Base-by-base conservation (phyloP, 1,140 invertebrate species). In the Planococcus citri region DNA sequence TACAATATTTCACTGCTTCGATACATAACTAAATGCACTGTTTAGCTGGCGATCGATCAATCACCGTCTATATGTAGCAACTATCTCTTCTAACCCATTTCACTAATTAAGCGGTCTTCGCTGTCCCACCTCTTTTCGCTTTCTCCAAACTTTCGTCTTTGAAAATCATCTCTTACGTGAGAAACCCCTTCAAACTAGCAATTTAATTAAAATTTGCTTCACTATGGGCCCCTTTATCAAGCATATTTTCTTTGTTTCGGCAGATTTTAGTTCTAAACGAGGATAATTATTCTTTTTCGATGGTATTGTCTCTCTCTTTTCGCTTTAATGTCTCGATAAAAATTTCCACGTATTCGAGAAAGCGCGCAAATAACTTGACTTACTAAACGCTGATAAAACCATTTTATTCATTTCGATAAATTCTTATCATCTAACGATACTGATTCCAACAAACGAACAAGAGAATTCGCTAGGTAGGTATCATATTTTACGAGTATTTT, bases 131-230 rank as follows among this genome's bases (percentile, higher is more conserved):
- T 20, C 41, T 51, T 51, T 51, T 51, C 17, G 17, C 41, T 51
- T 51, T 51, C n/a, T 3, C n/a, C 17, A 17, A 51, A 51, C 41
- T 51, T 51, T 51, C 17, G 41, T n/a, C 41, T 51, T 51, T 51
- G 41, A 51, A 51, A 51, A 51, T n/a, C 41, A 33, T 33, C 29
- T 33, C 29, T 12, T 33, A 51, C 41, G 41, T 20, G 41, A 14
- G 12, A 51, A n/a, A 51, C 41, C 41, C 41, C 41, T 14, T 51
- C 29, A 33, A 33, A 51, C 41, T 51, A 20, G 41, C 41, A 51
- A 51, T 51, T 51, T 51, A 51, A 51, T 51, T 51, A 51, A 51
- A 51, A 51, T 51, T 51, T 51, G 41, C 41, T 51, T 51, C 41
- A 51, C 6, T 51, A n/a, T n/a, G n/a, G 41, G 41, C 6, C 41